Conservation (phyloP, 2,797 vertebrate genomes). For the Molossus molossus region DNA sequence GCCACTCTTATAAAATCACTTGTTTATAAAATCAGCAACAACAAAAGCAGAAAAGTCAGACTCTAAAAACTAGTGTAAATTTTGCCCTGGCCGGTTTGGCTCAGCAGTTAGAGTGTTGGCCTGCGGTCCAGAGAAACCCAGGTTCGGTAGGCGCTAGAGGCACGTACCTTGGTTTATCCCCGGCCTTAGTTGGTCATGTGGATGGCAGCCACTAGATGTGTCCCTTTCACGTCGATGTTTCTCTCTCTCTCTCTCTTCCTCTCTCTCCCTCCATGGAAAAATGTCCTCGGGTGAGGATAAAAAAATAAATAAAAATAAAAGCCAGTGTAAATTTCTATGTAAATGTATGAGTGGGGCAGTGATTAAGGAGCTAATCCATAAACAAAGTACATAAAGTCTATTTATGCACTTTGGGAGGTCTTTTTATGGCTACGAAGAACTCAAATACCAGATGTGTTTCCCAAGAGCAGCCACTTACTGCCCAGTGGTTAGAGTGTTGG, state of each 20-base stretch:
- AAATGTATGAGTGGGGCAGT: not conserved
- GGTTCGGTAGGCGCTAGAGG: too few relatives aligned
- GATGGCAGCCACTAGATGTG: too few relatives aligned
- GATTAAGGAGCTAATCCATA: slow-evolving; percentile 15
- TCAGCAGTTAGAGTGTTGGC: too few relatives aligned
- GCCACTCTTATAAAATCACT: slow-evolving; percentile 19
- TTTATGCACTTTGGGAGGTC: not conserved
- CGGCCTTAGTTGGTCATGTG: too few relatives aligned
- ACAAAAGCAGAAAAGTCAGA: not conserved
- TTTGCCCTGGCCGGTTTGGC: not conserved
- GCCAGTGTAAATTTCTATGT: not conserved
- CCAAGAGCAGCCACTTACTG: not conserved
- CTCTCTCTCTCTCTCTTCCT: too few relatives aligned
- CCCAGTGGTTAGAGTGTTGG: too few relatives aligned
- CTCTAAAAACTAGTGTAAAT: not conserved
- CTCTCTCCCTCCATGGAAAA: too few relatives aligned
- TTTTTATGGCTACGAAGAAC: not conserved
- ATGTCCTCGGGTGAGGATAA: too few relatives aligned
- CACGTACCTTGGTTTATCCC: too few relatives aligned
- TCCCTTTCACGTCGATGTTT: too few relatives aligned
- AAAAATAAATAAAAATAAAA: not conserved
- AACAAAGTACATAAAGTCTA: slow-evolving; percentile 20
- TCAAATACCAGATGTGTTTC: not conserved
- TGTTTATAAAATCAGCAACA: slow-evolving; percentile 40
- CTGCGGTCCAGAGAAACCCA: too few relatives aligned